Base-by-base conservation (phyloP, 2,113 vertebrate species). In the Cyprinodon brontotheroides region DNA sequence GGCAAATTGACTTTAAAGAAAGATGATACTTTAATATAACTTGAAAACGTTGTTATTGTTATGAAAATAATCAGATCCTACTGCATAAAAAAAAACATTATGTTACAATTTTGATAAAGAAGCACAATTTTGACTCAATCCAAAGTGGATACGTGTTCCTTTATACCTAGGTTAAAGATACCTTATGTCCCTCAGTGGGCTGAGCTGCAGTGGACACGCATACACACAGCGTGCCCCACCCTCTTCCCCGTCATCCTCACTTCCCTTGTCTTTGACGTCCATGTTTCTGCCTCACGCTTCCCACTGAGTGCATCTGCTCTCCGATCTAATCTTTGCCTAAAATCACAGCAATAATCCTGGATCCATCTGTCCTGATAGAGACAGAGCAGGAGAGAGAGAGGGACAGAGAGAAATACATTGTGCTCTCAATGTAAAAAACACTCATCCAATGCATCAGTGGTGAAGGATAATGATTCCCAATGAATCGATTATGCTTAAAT, bases 291-390 rank as follows among this genome's bases (percentile, higher is more conserved):
- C 88, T 83, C 82, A 82, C 86, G 90, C 86, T 87, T 66, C 93
- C 92, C 90, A 93, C 93, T 83, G 93, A 90, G 93, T 94, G 92
- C 94, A 94, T 94, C 94, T 94, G 93, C 82, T 92, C 81, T 80
- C 57, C 81, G 68, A 85, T 90, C 90, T 95, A 94, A 94, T 94
- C 94, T 94, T 94, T 94, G 93, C 88, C 91, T 93, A 91, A 94
- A 94, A 92, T 95, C 93, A 92, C 91, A 71, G 84, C 89, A 89
- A 93, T 94, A 94, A 94, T 95, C 93, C 89, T 73, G 73, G 78
- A 88, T 91, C 93, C 94, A 94, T 94, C 93, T 95, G 93, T 89
- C 90, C 82, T 41, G 65, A 70, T 65, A 83, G 72, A 82, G 50
- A 57, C 50, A 8, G 50, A 57, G 50, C 20, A 20, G n/a, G 13